Evolutionary conservation across 2,113 vertebrate species (phyloP), one percentile per base, ranked within the genome.

Genomic region (Vulpes ferrilata): DNA sequence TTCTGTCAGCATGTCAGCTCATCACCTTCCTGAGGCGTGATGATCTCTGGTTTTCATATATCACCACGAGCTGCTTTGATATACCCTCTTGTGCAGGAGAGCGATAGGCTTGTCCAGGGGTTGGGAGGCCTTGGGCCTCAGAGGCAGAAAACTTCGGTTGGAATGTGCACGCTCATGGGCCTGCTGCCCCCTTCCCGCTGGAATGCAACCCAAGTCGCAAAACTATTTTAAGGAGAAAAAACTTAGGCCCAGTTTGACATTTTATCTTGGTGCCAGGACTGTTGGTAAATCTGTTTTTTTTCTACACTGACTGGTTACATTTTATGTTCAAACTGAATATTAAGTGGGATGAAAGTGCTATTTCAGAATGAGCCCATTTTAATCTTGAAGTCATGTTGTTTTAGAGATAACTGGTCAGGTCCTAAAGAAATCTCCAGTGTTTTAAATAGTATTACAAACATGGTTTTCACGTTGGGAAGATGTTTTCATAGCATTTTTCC

Each of bases 1-100:
- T 93, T 96, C 98, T 98, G 98, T 99, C 97, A 97, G 97, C 97
- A 98, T 98, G 97, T 99, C 99, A 99, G 97, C 98, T 98, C 97
- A 89, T 98, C 99, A 98, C 99, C 99, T 99, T 96, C 96, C 95
- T 2, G 1, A 98, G 98, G 97, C 98, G 93, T 92, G 98, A 30
- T 71, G 16, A 92, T 93, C 96, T 99, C 99, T 99, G 99, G 78
- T 97, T 98, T 98, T 97, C 98, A 95, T 99, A 98, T 88, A 98
- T 98, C 98, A 97, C 93, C 99, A 99, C 98, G 0, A 93, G 93
- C 96, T 94, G 59, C 95, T 98, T 93, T 98, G 98, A 98, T 98
- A 98, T 88, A 88, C 80, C 86, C 98, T 98, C 98, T 98, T 62
- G 96, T 95, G 97, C 93, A 95, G 95, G 81, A 98, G 97, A 97